Evolutionary conservation across 2,888 invertebrate genomes (phyloP).

Genomic region (Lasioglossum malachurum): DNA sequence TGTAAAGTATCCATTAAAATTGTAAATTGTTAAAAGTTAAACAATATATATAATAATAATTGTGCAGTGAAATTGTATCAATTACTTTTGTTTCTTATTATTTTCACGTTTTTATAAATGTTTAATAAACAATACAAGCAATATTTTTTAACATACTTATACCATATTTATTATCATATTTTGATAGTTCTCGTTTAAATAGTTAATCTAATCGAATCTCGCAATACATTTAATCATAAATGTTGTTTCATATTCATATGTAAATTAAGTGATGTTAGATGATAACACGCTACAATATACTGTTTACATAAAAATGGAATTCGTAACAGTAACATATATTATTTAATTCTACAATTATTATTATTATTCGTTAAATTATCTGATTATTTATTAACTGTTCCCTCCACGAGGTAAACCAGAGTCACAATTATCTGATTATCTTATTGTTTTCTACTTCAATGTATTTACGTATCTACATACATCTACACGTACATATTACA

Average conservation of each 20-base stretch:
- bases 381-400: background rate
- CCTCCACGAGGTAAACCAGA: too few relatives aligned
- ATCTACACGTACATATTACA: background rate
- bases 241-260: background rate
- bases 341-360: background rate
- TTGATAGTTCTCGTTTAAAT: background rate
- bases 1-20: conserved; percentile 6
- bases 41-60: conserved; percentile 20
- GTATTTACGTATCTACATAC: background rate
- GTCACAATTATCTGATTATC: too few relatives aligned
- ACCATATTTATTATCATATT: background rate
- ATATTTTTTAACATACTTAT: conserved; percentile 1
- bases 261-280: too few relatives aligned
- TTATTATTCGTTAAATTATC: background rate
- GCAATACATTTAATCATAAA: background rate
- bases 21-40: conserved; percentile 19
- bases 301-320: background rate
- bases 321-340: background rate
- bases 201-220: background rate
- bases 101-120: conserved; percentile 45
- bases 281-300: background rate
- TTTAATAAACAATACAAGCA: conserved; percentile 39
- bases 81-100: conserved; percentile 26
- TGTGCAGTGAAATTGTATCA: conserved; percentile 20
- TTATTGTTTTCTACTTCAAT: background rate